These are phyloP conservation scores for Tragelaphus imberbis DNA, from an alignment of 2,113 vertebrate species.

Conservation along the genomic window DNA sequence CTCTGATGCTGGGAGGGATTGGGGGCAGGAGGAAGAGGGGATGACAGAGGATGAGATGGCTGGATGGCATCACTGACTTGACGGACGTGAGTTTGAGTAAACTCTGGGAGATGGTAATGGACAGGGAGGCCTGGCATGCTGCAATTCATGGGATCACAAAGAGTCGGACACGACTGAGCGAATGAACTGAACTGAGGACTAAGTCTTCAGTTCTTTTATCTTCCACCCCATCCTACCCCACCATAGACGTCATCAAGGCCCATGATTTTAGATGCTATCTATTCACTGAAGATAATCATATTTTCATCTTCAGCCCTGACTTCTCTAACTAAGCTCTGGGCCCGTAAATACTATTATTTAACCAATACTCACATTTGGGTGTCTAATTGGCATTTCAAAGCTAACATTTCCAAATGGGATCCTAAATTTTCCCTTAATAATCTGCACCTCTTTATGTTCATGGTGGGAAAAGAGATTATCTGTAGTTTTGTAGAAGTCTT, in stretches of 20 bases:
- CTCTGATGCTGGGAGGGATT: too few relatives aligned
- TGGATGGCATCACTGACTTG: too few relatives aligned
- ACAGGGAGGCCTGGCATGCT: too few relatives aligned
- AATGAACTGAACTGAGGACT: too few relatives aligned
- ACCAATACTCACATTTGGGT: neutral
- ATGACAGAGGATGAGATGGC: too few relatives aligned
- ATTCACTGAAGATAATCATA: neutral
- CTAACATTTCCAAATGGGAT: neutral
- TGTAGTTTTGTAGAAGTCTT: neutral
- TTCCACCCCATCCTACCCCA: neutral
- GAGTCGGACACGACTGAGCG: too few relatives aligned
- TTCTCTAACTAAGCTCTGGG: neutral
- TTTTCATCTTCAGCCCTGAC: neutral
- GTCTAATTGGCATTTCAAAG: neutral
- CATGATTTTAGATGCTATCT: neutral
- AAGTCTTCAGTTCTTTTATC: neutral
- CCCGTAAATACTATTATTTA: neutral
- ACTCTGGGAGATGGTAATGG: too few relatives aligned
- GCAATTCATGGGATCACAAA: fast-evolving
- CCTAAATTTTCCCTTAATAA: neutral
- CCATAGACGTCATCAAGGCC: neutral
- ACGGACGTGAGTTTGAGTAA: too few relatives aligned
- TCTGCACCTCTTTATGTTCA: neutral
- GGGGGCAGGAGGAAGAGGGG: too few relatives aligned
- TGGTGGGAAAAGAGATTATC: neutral